Percentiles rank a stretch among this genome's conserved stretches.
phyloP scores from a whole-genome alignment of 92 coral and sea anemone genomes.

The Porites lobata region DNA sequence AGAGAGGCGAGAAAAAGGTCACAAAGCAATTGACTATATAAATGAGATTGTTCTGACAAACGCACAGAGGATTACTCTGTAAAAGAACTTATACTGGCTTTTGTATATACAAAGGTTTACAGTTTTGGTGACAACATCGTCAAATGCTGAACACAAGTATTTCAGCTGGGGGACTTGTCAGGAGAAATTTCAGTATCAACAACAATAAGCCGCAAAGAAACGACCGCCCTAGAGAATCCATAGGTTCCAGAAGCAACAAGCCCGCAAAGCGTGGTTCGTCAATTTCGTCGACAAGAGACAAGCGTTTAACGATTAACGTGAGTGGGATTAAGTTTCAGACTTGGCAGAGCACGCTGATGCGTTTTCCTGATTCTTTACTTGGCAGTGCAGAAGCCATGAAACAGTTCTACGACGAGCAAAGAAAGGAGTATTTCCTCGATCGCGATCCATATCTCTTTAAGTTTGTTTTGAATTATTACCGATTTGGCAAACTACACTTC shows the following conservation, averaged over 20 bases:
- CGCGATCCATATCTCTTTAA: constrained; percentile 95
- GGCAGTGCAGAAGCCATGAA: constrained; percentile 86
- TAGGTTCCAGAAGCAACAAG: constrained; percentile 25
- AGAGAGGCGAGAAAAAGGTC: not conserved
- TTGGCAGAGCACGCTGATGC: constrained; percentile 87
- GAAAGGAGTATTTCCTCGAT: constrained; percentile 90
- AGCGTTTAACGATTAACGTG: constrained; percentile 81
- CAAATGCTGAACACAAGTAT: constrained; percentile 46
- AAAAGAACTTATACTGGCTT: constrained; percentile 8
- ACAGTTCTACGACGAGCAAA: constrained; percentile 83
- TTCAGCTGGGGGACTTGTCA: constrained; percentile 14
- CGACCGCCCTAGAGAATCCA: constrained; percentile 41
- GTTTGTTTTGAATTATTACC: constrained; percentile 92
- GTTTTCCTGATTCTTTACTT: constrained; percentile 86
- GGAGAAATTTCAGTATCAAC: constrained; percentile 12
- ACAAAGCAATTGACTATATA: too few relatives aligned
- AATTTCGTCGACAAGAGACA: constrained; percentile 56
- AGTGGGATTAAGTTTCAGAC: constrained; percentile 95
- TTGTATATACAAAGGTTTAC: not conserved
- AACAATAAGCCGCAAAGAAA: constrained; percentile 25
- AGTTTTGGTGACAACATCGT: constrained; percentile 22
- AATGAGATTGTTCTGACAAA: not conserved
- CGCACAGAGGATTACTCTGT: not conserved
- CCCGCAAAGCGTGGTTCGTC: constrained; percentile 12
- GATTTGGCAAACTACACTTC: constrained; percentile 93